A percentile compares a stretch with the other conserved stretches of the same genome.
phyloP scores from a whole-genome alignment of 2,797 vertebrate species.

The Discoglossus pictus region DNA sequence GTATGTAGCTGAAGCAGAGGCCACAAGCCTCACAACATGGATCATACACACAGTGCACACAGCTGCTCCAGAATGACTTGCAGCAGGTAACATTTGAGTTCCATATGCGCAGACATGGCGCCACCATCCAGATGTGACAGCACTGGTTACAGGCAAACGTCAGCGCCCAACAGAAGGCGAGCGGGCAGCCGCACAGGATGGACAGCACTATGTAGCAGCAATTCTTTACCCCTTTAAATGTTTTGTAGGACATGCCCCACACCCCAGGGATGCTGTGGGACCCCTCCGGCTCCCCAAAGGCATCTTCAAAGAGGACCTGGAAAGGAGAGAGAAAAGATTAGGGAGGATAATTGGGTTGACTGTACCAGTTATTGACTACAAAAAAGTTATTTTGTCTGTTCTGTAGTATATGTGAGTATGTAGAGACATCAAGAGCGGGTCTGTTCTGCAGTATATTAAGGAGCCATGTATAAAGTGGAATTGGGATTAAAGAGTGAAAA shows the following conservation, averaged over 20 bases:
- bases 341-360: no score
- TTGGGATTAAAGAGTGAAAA: no score
- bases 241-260: conserved; percentile 47
- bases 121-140: conserved; percentile 49
- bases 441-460: no score
- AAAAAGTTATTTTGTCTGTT: no score
- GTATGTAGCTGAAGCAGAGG: conserved; percentile 39
- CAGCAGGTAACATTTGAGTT: conserved; percentile 45
- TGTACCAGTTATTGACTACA: no score
- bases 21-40: conserved; percentile 42
- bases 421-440: no score
- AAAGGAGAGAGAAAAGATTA: background rate
- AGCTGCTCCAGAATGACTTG: conserved; percentile 47
- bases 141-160: conserved; percentile 47
- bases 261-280: conserved; percentile 42
- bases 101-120: conserved; percentile 41
- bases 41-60: conserved; percentile 43
- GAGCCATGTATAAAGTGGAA: no score
- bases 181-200: conserved; percentile 43
- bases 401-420: no score
- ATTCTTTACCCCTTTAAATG: conserved; percentile 41
- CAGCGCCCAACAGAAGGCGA: conserved; percentile 49
- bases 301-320: conserved; percentile 51
- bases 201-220: conserved; percentile 51
- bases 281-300: conserved; percentile 45